These are phyloP conservation scores for Prunella himalayana DNA, from an alignment of 2,113 vertebrate species.

Conservation along the genomic window DNA sequence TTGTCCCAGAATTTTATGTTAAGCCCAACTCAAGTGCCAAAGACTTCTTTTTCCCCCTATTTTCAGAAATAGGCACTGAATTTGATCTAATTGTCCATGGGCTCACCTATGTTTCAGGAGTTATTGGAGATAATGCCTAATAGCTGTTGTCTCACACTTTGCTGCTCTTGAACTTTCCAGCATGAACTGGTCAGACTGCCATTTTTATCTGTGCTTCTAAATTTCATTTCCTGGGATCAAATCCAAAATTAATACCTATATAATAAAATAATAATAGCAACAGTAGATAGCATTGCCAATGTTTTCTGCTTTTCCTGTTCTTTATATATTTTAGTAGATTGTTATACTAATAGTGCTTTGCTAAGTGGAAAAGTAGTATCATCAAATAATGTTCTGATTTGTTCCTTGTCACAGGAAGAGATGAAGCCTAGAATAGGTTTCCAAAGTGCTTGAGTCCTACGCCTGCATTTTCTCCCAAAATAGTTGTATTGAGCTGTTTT, in stretches of 20 bases:
- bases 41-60: fast-evolving
- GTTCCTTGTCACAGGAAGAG: slow-evolving; percentile 33
- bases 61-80: not conserved
- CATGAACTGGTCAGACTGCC: not conserved
- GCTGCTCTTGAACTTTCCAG: not conserved
- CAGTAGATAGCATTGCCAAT: not conserved
- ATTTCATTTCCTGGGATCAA: not conserved
- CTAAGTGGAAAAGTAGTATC: not conserved
- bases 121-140: not conserved
- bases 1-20: not conserved
- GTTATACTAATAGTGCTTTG: not conserved
- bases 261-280: not conserved
- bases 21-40: not conserved
- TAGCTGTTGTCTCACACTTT: not conserved
- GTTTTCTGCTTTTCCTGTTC: not conserved
- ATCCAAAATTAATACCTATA: not conserved
- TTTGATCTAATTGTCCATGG: not conserved
- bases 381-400: not conserved
- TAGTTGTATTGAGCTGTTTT: slow-evolving; percentile 53
- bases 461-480: slow-evolving; percentile 40
- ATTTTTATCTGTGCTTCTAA: not conserved
- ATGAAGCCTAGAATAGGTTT: slow-evolving; percentile 9
- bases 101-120: not conserved
- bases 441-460: not conserved
- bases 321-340: not conserved